A percentile compares a stretch with the other conserved stretches of the same genome.
phyloP scores from a whole-genome alignment of 2,113 vertebrate species.

The Peromyscus polionotus region DNA sequence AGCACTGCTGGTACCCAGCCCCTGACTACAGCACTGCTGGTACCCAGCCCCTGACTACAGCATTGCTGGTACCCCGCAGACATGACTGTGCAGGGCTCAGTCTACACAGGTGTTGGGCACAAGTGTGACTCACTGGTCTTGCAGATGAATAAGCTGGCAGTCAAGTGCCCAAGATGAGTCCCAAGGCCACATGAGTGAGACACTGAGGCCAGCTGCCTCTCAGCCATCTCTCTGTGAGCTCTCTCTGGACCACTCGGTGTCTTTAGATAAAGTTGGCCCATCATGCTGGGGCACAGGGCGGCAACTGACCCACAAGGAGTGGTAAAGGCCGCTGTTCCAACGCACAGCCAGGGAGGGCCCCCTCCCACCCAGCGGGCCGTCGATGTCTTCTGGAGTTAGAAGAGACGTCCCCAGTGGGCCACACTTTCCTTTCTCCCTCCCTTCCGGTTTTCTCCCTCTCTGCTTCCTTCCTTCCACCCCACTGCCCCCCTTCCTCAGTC shows the following conservation, averaged over 20 bases:
- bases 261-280: not conserved
- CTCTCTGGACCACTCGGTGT: not conserved
- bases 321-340: not conserved
- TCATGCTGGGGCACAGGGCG: not conserved
- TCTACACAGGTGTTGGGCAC: not conserved
- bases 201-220: not conserved
- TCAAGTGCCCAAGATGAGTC: not conserved
- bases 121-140: not conserved
- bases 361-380: not conserved
- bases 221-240: not conserved
- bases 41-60: not conserved
- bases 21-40: rapidly evolving
- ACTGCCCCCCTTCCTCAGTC: too few species aligned
- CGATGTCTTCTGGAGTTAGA: not conserved
- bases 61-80: too few species aligned
- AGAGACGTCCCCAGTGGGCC: rapidly evolving
- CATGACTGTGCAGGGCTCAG: not conserved
- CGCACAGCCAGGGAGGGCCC: not conserved
- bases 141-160: not conserved
- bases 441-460: not conserved
- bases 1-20: too few species aligned
- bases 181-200: not conserved
- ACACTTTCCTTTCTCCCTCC: not conserved
- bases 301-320: too few species aligned
- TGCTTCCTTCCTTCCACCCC: too few species aligned